These are phyloP conservation scores for Xanthorhoe designata DNA, from an alignment of 2,888 invertebrate genomes.

Conservation along the genomic window DNA sequence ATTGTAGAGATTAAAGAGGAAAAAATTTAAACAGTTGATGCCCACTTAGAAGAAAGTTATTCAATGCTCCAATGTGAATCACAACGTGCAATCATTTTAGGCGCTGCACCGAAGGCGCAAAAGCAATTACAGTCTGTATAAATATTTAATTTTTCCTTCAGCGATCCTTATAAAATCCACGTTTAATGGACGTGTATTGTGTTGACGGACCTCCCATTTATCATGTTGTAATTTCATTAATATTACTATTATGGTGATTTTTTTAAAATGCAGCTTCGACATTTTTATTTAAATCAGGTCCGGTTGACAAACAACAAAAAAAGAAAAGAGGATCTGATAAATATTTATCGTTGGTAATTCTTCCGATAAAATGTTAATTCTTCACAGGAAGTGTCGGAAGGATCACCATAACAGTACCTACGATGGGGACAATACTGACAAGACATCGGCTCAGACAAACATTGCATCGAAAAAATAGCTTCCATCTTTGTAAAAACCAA, in stretches of 20 bases:
- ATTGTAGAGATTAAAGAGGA: neutral
- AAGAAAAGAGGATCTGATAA: constrained; percentile 39
- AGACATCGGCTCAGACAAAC: constrained; percentile 19
- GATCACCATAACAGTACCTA: constrained; percentile 35
- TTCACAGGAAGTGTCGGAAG: constrained; percentile 36
- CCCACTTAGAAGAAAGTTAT: neutral
- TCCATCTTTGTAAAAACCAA: constrained; percentile 11
- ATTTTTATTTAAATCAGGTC: constrained; percentile 19
- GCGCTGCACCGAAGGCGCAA: constrained; percentile 57
- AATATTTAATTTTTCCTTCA: constrained; percentile 58
- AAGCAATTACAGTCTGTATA: constrained; percentile 54
- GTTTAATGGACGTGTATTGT: constrained; percentile 55
- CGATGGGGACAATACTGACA: constrained; percentile 31
- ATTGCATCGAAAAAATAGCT: neutral
- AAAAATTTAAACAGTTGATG: neutral
- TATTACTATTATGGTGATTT: constrained; percentile 40
- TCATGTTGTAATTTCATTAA: constrained; percentile 51
- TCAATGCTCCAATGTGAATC: constrained; percentile 49
- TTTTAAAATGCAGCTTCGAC: constrained; percentile 23
- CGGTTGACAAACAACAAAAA: constrained; percentile 34
- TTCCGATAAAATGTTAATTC: constrained; percentile 35
- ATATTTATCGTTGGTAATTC: constrained; percentile 42
- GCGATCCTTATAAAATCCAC: constrained; percentile 56
- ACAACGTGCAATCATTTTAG: constrained; percentile 46
- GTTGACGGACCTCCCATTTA: constrained; percentile 45